These are phyloP conservation scores for Conus ventricosus DNA, from an alignment of 1,140 invertebrate genomes.

Conservation along the genomic window DNA sequence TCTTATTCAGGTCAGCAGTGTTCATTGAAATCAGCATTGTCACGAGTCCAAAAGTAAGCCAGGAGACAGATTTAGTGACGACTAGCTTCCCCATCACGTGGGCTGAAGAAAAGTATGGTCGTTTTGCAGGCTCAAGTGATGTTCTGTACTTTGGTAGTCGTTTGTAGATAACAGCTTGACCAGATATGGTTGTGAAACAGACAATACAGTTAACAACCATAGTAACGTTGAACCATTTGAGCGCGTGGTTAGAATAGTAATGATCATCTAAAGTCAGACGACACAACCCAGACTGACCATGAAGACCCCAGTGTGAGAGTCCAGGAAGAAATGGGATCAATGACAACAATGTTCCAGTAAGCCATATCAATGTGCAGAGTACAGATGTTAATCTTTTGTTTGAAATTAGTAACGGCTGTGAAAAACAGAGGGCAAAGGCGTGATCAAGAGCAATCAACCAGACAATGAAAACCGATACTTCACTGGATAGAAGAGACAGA, in stretches of 20 bases:
- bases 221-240: not conserved
- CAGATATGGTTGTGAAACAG: not conserved
- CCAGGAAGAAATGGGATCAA: conserved; percentile 30
- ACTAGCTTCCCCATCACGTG: too few relatives aligned
- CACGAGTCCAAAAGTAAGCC: too few relatives aligned
- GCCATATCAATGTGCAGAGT: conserved; percentile 12
- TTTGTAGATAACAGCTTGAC: not conserved
- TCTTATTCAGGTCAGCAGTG: too few relatives aligned
- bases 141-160: not conserved
- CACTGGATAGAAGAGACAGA: conserved; percentile 56
- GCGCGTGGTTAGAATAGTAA: not conserved
- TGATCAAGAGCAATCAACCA: conserved; percentile 52
- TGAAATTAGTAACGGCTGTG: not conserved
- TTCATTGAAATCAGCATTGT: too few relatives aligned
- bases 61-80: too few relatives aligned
- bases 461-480: conserved; percentile 57
- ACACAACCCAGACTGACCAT: conserved; percentile 50
- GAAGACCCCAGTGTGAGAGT: conserved; percentile 42
- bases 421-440: conserved; percentile 56
- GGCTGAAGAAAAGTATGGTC: too few relatives aligned
- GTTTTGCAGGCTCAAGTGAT: not conserved
- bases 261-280: not conserved
- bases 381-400: not conserved
- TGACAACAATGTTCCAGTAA: conserved; percentile 15
- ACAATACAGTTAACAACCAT: not conserved